phyloP scores from a whole-genome alignment of 2,797 vertebrate genomes.

The Nasua narica region DNA sequence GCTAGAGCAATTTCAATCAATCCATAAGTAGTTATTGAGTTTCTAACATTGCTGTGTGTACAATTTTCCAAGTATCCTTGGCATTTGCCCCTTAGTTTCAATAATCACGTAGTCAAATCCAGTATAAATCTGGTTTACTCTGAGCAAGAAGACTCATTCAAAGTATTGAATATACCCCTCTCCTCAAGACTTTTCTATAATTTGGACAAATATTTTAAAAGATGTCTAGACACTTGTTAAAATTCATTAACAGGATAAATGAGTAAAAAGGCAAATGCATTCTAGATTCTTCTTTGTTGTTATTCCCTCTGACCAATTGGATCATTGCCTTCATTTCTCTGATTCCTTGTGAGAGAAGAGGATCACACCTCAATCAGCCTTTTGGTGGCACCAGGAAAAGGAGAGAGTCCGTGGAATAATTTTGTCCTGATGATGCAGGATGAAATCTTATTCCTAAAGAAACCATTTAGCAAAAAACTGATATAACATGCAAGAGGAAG shows the following conservation, averaged over 20 bases:
- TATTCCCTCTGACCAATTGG: not conserved
- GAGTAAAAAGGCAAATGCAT: not conserved
- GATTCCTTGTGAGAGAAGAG: not conserved
- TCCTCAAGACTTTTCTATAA: not conserved
- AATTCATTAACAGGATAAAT: not conserved
- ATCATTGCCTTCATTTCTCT: not conserved
- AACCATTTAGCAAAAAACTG: not conserved
- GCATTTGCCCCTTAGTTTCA: not conserved
- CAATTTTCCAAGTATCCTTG: not conserved
- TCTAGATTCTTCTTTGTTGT: not conserved
- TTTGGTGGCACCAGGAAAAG: not conserved
- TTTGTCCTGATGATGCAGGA: not conserved
- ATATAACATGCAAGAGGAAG: not conserved
- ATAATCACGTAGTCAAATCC: not conserved
- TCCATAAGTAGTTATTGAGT: not conserved
- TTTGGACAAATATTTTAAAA: not conserved
- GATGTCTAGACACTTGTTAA: not conserved
- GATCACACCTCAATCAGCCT: not conserved
- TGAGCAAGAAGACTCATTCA: not conserved
- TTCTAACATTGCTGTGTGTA: not conserved
- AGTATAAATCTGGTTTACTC: not conserved
- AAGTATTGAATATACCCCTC: not conserved
- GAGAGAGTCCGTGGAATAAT: not conserved
- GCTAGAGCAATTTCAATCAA: not conserved
- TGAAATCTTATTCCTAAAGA: not conserved